Evolutionary conservation across 2,113 vertebrate species (phyloP), one percentile per base, ranked within the genome.

Genomic region (Rattus rattus): DNA sequence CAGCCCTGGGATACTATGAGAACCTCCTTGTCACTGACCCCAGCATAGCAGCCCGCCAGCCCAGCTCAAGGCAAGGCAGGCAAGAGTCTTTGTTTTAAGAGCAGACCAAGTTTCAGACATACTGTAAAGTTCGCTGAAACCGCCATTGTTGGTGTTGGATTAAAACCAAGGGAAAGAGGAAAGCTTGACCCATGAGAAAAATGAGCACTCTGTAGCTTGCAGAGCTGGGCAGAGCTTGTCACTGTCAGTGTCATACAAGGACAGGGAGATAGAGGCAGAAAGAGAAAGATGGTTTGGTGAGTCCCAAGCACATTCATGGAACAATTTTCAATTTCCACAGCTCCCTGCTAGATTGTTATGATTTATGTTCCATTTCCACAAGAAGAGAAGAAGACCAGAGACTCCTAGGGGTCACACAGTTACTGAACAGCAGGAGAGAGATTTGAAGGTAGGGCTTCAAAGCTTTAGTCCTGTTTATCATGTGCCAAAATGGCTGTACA

Each of bases 191-290:
- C 1, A 2, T 3, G 12, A 52, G n/a, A 17, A 47, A n/a, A 54
- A 12, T 2, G 24, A 36, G 17, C 6, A 63, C 5, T n/a, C 19
- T 88, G 28, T 17, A 11, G 20, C 36, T 5, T 4, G 3, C 1
- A 5, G 0, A n/a, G 26, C 59, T 13, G 2, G 59, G 56, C 36
- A 24, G 12, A 22, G 30, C 8, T 56, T 30, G 0, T 0, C 7
- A 80, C 30, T 2, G 11, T 59, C 13, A 11, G 11, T 4, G 12
- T 20, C 10, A 72, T 28, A 59, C n/a, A 83, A 26, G 14, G 6
- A 9, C 39, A 61, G 49, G 19, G 54, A 7, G 7, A 43, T 0
- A 5, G 43, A 30, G 7, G 33, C 16, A 13, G 39, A 47, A 63
- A 85, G 59, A 43, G 14, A n/a, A 85, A 61, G 43, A 28, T 9